Evolutionary conservation across 2,888 invertebrate species (phyloP), one percentile per base, ranked within the genome.

Genomic region (Thalpophila matura): DNA sequence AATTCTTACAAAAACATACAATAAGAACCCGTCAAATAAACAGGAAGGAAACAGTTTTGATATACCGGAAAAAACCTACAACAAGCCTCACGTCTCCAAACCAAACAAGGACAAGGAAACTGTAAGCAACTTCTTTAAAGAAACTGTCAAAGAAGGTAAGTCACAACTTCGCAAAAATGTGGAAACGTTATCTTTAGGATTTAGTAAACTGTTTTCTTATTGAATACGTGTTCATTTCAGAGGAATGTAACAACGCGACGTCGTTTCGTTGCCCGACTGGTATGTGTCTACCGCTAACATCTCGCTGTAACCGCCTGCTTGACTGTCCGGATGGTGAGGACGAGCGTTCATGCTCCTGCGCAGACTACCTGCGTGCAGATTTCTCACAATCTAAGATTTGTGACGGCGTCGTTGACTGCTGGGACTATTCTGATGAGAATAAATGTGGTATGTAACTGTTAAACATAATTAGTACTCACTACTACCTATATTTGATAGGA

Each of bases 401-500:
- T 83, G 98, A 98, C 80, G 97, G 97, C 1, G 95, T 97, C 24
- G 96, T 97, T 1, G 97, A 98, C 82, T 98, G 98, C 82, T 97
- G 97, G 96, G 98, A 98, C 86, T 97, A 96, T 84, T 96, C 97
- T 0, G 97, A 97, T 86, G 97, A 97, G 89, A 96, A 96, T 80
- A 95, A 96, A 74, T 97, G 97, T 86, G 97, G 97, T 97, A 95
- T 90, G 90, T 26, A 9, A n/a, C n/a, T 14, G 9, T n/a, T n/a
- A n/a, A n/a, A n/a, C n/a, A n/a, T n/a, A n/a, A n/a, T n/a, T n/a
- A n/a, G n/a, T n/a, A n/a, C n/a, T n/a, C n/a, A n/a, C n/a, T n/a
- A n/a, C n/a, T n/a, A n/a, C n/a, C n/a, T n/a, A n/a, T n/a, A n/a
- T n/a, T n/a, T n/a, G n/a, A n/a, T n/a, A n/a, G n/a, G n/a, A n/a